Evolutionary conservation across 1,140 invertebrate genomes (phyloP), one percentile per base, ranked within the genome.

Genomic region (Anastrepha ludens): DNA sequence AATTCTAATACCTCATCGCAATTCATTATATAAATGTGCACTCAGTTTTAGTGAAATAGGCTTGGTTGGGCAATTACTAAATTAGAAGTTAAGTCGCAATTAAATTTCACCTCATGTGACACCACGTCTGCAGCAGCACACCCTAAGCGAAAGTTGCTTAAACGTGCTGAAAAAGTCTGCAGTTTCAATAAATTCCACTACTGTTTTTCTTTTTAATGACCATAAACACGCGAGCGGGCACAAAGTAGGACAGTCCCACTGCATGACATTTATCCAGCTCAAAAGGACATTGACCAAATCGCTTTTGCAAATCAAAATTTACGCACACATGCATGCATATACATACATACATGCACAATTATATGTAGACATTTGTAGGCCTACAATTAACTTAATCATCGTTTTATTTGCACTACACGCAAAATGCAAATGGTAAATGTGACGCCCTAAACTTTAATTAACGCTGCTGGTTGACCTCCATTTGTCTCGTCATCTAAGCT

Each of bases 361-460:
- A 55, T 55, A 55, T 55, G 50, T 55, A 8, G 11, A 55, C 3
- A 55, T 8, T 55, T 6, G 50, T 55, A n/a, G 6, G 8, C 7
- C n/a, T 20, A 20, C n/a, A 81, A 20, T 55, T 15, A 2, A 50
- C 7, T 20, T 58, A 55, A 81, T 55, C 8, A 55, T 29, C 20
- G 20, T 50, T 74, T 11, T 7, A 39, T 13, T 74, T n/a, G 8
- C 65, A 74, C 41, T n/a, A 81, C 17, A 58, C 2, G 7, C 29
- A 67, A 20, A 67, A 0, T 29, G n/a, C 2, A 29, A n/a, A 81
- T 58, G 47, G 3, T 1, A 20, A 81, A 9, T 81, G 20, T 6
- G 47, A 20, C 47, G 74, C 74, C 47, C 74, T 81, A 3, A 81
- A 81, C 47, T 81, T 81, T 81, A 81, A 81, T 81, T 81, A 81